Evolutionary conservation across 1,140 invertebrate genomes (phyloP), one percentile per base, ranked within the genome.

Genomic region (Drosophila lacertosa): DNA sequence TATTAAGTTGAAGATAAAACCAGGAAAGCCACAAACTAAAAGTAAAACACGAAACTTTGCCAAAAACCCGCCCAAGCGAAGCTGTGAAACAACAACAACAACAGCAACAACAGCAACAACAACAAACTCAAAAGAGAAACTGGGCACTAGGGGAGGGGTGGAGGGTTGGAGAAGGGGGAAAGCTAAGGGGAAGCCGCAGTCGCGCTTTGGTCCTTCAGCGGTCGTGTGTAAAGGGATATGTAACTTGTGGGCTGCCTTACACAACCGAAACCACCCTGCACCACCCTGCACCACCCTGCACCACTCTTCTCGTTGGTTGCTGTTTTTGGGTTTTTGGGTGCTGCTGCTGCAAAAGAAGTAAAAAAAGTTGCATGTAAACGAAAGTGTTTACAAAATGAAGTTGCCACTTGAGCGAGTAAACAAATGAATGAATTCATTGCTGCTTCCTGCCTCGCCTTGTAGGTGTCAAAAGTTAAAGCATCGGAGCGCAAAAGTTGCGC

Each of bases 361-460:
- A 62, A 73, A 70, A 77, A 86, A 86, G 77, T 86, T 88, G 78
- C 86, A 88, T 86, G 82, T 88, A 86, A 86, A 86, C 82, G 82
- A 86, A 86, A 86, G 82, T 86, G 82, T 86, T 86, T 86, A 86
- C 82, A 86, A 82, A 86, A 86, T 86, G 82, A 86, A 86, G 83
- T 88, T 86, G 82, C 82, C 82, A 86, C 82, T 86, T 86, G 77
- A 86, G 80, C 78, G 82, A 89, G 83, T 86, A 86, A 86, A 86
- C 83, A 86, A 86, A 86, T 86, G 82, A 86, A 88, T 86, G 82
- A 86, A 86, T 86, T 86, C 82, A 86, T 86, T 86, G 82, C 82
- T 86, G 75, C 74, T 74, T 66, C 48, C 57, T 32, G 54, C 39
- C 51, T 55, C 24, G 64, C 29, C 7, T 81, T 65, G 82, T 86